Evolutionary conservation across 2,113 vertebrate genomes (phyloP), one percentile per base, ranked within the genome.

Genomic region (Reinhardtius hippoglossoides): DNA sequence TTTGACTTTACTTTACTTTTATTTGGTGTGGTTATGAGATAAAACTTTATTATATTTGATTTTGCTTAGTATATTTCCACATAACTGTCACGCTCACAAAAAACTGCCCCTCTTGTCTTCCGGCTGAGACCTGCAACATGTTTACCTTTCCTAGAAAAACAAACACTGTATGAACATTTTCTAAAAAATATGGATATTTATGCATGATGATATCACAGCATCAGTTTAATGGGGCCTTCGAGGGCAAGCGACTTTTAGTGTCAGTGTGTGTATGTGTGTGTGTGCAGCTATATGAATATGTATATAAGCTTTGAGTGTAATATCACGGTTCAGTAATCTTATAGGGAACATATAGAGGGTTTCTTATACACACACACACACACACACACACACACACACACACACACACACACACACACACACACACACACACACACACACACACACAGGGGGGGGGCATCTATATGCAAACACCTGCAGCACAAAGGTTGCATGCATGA

Each of bases 281-380:
- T 57, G 55, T 57, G 62, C 27, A 79, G 78, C 75, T 67, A 70
- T 46, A 64, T 84, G 81, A 76, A 87, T 89, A 82, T 88, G 67
- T 81, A 85, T 88, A 79, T 74, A 78, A 81, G 80, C 80, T 86
- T 72, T 75, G 63, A 87, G 78, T 82, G 71, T 78, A 89, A 88
- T 90, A 84, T 88, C 80, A 88, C 3, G 71, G 78, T 74, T 89
- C 87, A 88, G 75, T 59, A 88, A 62, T 87, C 85, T 83, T 81
- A 87, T 85, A 71, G 69, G 67, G 65, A 85, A 85, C 78, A 87
- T 78, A 80, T 80, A 74, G 63, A 60, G 67, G 3, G 64, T 16
- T 77, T 82, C 79, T 76, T 68, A 67, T 3, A 58, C 57, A 65
- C 54, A 78, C 48, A 66, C 23, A 73, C 62, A 74, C 35, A 70